Base-by-base conservation (phyloP, 2,797 vertebrate species). In the Characodon lateralis region DNA sequence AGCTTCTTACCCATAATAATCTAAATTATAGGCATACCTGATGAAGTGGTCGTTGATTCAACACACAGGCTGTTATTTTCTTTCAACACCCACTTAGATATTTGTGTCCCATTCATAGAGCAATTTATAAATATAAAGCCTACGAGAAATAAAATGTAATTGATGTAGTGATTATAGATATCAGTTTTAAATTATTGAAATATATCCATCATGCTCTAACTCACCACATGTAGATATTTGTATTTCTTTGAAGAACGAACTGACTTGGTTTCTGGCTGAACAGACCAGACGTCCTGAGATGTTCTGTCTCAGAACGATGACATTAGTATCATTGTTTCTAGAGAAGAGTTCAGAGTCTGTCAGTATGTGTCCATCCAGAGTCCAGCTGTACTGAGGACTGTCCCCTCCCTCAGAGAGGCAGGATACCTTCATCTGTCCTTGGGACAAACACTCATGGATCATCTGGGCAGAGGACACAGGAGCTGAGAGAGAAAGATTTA, bases 351-450 rank as follows among this genome's bases (percentile, higher is more conserved):
- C 31, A 68, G 59, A 2, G 6, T 87, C 76, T 50, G 26, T 85
- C 83, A 92, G 80, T 2, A 46, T 31, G 35, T 5, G 18, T 87
- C 83, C 82, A 72, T 87, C 14, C 71, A 94, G 88, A 77, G 83
- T 82, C 93, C 89, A 93, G 69, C 46, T 87, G 68, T 89, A 93
- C 72, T 80, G 74, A 78, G 24, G 88, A 81, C 78, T 83, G 73
- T 89, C 83, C 48, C 89, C 92, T 78, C 39, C 79, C 0, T 72
- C 0, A 77, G 79, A 56, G 78, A 26, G 78, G 58, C 92, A 93
- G 77, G 81, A 85, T 0, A 80, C 81, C 24, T 0, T 89, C 84
- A 28, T 75, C 77, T 79, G 46, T 75, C 90, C 92, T 61, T 89
- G 58, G 61, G 87, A 84, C 85, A 86, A 78, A 91, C 92, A 93